phyloP scores from a whole-genome alignment of 1,140 invertebrate species.

The Sarcophaga bullata region DNA sequence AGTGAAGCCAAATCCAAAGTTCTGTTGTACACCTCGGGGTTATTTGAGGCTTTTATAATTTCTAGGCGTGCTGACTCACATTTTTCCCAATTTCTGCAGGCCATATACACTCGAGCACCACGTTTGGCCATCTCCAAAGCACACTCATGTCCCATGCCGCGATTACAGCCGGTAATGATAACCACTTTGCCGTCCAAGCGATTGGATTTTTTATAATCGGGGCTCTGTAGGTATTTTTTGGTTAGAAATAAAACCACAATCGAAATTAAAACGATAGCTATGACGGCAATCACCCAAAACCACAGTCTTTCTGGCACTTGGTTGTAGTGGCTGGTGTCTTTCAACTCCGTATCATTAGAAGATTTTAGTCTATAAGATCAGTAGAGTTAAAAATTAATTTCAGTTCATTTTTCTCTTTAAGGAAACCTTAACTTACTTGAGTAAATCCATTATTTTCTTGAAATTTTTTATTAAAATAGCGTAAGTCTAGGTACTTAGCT shows the following conservation, averaged over 20 bases:
- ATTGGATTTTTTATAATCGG: constrained; percentile 62
- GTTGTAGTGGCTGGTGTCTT: not conserved
- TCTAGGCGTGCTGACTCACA: constrained; percentile 76
- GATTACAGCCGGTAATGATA: constrained; percentile 84
- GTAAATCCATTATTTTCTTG: too few species aligned
- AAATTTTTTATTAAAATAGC: too few species aligned
- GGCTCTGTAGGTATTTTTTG: constrained; percentile 68
- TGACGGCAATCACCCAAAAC: not conserved
- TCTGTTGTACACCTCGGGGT: constrained; percentile 81
- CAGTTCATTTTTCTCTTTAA: too few species aligned
- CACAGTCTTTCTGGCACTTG: not conserved
- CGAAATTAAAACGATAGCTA: not conserved
- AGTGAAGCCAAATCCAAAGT: constrained; percentile 81
- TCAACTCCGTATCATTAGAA: not conserved
- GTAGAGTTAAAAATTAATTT: too few species aligned
- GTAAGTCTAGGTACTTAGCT: too few species aligned
- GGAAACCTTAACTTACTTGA: too few species aligned
- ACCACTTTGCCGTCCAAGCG: constrained; percentile 75
- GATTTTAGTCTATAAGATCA: not conserved
- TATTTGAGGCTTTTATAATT: constrained; percentile 77
- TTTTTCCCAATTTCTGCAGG: constrained; percentile 77
- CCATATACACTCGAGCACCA: constrained; percentile 80
- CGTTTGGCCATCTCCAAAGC: constrained; percentile 75
- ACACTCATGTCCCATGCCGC: constrained; percentile 85
- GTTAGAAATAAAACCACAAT: not conserved